Percentiles rank a stretch among this genome's conserved stretches.
Conservation (phyloP, 2,113 vertebrate genomes). For the Chloebia gouldiae region DNA sequence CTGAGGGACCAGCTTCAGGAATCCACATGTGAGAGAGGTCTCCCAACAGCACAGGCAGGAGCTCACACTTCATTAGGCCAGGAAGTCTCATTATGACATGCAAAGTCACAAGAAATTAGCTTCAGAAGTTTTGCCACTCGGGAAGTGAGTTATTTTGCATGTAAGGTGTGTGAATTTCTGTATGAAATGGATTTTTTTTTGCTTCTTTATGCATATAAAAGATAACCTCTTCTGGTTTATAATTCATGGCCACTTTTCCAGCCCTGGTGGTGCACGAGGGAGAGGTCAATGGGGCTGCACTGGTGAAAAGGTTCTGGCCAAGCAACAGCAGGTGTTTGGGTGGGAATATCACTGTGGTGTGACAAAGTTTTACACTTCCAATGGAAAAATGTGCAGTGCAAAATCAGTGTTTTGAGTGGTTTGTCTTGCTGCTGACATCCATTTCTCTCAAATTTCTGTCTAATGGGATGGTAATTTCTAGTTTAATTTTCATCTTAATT, state of each 20-base stretch:
- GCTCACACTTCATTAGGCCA: background rate
- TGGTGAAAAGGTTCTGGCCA: background rate
- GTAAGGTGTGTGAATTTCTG: background rate
- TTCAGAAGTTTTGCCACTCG: background rate
- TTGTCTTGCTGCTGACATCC: background rate
- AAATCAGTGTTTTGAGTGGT: background rate
- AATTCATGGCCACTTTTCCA: background rate
- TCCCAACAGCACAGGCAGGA: background rate
- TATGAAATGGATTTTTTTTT: background rate
- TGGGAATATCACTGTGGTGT: background rate
- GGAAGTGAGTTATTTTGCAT: background rate
- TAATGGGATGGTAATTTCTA: background rate
- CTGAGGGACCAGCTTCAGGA: background rate
- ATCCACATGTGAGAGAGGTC: background rate
- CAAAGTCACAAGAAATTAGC: conserved; percentile 6
- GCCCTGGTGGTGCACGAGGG: background rate
- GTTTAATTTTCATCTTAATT: background rate
- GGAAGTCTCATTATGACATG: background rate
- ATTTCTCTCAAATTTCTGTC: background rate
- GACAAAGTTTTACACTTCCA: background rate
- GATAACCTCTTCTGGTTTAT: background rate
- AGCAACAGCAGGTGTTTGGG: background rate
- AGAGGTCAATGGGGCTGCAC: background rate
- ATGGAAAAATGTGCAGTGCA: background rate
- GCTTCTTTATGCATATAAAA: background rate